Conservation (phyloP, 2,113 vertebrate genomes). For the Panurus biarmicus region DNA sequence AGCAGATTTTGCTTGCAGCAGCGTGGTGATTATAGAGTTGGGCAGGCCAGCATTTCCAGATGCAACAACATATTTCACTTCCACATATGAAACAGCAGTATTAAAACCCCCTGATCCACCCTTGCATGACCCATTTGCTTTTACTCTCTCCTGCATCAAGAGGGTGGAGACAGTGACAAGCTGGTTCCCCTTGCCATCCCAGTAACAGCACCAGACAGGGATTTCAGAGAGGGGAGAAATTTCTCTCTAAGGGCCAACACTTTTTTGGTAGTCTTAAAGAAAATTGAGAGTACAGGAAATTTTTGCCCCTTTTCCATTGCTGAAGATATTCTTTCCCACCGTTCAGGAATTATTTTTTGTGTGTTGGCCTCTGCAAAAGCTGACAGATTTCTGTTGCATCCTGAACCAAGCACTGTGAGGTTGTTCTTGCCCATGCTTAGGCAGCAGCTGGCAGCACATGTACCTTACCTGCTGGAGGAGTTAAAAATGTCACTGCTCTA, state of each 20-base stretch:
- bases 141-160: slow-evolving; percentile 16
- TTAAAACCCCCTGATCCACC: slow-evolving; percentile 26
- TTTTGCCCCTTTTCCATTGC: background rate
- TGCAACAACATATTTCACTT: slow-evolving; percentile 42
- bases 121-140: slow-evolving; percentile 43
- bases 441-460: background rate
- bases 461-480: background rate
- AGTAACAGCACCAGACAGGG: background rate
- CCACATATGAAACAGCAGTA: slow-evolving; percentile 34
- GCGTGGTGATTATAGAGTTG: background rate
- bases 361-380: background rate
- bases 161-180: background rate
- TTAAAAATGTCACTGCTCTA: background rate
- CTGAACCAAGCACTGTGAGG: background rate
- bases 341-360: background rate
- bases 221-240: background rate
- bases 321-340: background rate
- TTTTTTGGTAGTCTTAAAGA: background rate
- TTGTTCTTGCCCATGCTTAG: background rate
- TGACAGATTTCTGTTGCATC: background rate
- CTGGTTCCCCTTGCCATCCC: background rate
- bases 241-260: background rate
- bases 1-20: slow-evolving; percentile 37
- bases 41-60: slow-evolving; percentile 51
- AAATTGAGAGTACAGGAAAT: background rate